phyloP scores from a whole-genome alignment of 2,888 invertebrate species.

The Volucella inanis region DNA sequence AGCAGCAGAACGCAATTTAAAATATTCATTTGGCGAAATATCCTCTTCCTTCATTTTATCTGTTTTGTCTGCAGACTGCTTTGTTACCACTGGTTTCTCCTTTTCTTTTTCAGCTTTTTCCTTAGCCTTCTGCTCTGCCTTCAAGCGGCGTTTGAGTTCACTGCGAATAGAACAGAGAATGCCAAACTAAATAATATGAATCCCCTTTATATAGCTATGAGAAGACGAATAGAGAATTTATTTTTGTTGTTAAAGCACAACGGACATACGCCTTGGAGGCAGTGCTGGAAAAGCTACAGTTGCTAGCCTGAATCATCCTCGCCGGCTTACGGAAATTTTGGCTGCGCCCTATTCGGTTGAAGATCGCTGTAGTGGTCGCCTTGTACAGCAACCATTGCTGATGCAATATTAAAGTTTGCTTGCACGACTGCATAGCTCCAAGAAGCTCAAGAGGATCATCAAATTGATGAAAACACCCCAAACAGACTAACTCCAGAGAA shows the following conservation, averaged over 20 bases:
- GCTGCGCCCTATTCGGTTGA: not conserved
- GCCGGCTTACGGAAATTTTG: not conserved
- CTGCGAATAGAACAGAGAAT: constrained; percentile 85
- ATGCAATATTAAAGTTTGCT: constrained; percentile 43
- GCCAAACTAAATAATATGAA: not conserved
- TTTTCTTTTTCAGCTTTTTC: constrained; percentile 91
- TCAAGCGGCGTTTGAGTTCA: constrained; percentile 95
- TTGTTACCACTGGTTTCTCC: constrained; percentile 80
- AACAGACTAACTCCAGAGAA: not conserved
- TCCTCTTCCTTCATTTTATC: constrained; percentile 87
- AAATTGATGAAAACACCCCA: not conserved
- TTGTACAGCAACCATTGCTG: constrained; percentile 32
- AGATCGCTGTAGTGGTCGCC: not conserved
- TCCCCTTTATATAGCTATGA: not conserved
- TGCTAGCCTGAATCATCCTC: constrained; percentile 19
- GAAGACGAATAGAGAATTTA: not conserved
- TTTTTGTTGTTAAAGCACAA: constrained; percentile 15
- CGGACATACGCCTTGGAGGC: constrained; percentile 56
- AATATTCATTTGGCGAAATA: constrained; percentile 97
- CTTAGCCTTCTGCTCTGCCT: constrained; percentile 96
- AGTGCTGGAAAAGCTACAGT: constrained; percentile 41
- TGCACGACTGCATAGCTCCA: constrained; percentile 50
- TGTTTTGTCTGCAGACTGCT: constrained; percentile 81
- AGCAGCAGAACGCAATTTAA: constrained; percentile 91
- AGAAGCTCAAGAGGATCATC: not conserved